phyloP scores from a whole-genome alignment of 1,140 invertebrate species.

The Aporrectodea caliginosa region DNA sequence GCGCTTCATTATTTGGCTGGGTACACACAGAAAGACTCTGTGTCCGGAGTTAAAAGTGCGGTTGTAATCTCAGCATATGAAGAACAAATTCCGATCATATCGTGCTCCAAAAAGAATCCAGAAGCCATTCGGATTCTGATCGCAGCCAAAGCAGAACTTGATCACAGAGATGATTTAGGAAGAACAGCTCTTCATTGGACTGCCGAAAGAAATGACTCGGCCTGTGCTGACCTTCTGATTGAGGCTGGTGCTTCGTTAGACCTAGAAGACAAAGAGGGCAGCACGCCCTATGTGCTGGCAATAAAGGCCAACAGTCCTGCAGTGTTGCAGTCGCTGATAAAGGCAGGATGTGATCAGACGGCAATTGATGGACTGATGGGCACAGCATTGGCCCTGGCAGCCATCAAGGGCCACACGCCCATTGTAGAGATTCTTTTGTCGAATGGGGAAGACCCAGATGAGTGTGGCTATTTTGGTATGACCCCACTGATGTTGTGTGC shows the following conservation, averaged over 20 bases:
- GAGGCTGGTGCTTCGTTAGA: neutral
- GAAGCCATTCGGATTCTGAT: neutral
- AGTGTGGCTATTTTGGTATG: neutral
- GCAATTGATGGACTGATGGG: neutral
- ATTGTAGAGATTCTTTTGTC: neutral
- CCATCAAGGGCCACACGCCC: neutral
- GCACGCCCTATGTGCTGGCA: neutral
- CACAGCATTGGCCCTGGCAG: neutral
- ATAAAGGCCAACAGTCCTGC: neutral
- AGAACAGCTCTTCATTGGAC: neutral
- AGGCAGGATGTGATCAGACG: neutral
- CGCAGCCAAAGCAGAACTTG: neutral
- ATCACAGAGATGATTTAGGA: neutral
- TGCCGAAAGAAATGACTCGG: neutral
- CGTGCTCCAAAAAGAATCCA: neutral
- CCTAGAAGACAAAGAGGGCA: neutral
- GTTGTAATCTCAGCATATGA: neutral
- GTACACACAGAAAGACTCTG: neutral
- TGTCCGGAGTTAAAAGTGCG: neutral
- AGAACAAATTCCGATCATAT: neutral
- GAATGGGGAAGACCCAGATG: neutral
- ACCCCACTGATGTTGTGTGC: neutral
- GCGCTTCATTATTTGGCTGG: neutral
- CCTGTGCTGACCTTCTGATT: neutral
- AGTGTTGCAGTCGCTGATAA: neutral